Evolutionary conservation across 2,888 invertebrate species (phyloP), one percentile per base, ranked within the genome.

Genomic region (Mimas tiliae): DNA sequence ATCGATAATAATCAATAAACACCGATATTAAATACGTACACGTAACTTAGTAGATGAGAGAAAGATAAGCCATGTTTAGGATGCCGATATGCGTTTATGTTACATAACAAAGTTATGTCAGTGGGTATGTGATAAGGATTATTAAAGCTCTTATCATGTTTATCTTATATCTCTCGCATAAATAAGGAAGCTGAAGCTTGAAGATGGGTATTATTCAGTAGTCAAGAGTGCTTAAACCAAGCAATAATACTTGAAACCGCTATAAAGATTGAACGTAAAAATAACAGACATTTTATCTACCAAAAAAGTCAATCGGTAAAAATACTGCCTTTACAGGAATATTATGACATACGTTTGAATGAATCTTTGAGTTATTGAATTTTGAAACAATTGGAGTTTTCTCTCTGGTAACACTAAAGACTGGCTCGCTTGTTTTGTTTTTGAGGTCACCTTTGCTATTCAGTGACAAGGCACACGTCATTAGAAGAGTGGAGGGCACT

Each of bases 41-140:
- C 63, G 62, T 63, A 66, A 66, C 45, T 47, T n/a, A 16, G 51
- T 45, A 33, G 66, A 66, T 66, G 63, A 8, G n/a, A 66, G 53
- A 53, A 33, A 34, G 66, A 66, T 66, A 66, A 62, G 47, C 14
- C 66, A 66, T 66, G 66, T 63, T 14, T 34, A n/a, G 47, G 33
- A 53, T 55, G 16, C 14, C 48, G 45, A 47, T 64, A 45, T 33
- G 27, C n/a, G 48, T 33, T 19, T 45, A 14, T 58, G 55, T 65
- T 65, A 65, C 65, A 58, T 65, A 34, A 65, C 58, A 14, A 51
- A 66, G 66, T 66, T 66, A 66, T 66, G 66, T 66, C 66, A 66
- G 66, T 66, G 63, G 66, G 52, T 52, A 50, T 11, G n/a, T 51
- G 45, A 53, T 53, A 27, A 64, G 53, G 38, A 47, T 19, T 45